Evolutionary conservation across 2,888 invertebrate species (phyloP).

Genomic region (Mycalesis mineus): DNA sequence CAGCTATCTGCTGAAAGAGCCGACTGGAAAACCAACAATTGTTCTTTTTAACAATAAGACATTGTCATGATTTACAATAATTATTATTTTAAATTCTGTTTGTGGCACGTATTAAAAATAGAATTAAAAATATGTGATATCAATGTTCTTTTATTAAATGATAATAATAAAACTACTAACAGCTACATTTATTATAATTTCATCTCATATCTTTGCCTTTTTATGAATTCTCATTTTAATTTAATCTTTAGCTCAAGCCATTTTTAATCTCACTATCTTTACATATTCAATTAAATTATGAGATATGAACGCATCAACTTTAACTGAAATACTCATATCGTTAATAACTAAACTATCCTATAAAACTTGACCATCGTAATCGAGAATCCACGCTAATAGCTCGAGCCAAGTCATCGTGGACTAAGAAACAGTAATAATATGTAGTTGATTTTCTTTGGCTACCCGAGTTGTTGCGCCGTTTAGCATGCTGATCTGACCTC

Average conservation of each 20-base stretch:
- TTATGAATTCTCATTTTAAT: too few relatives aligned
- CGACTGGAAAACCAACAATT: too few relatives aligned
- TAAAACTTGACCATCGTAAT: background rate
- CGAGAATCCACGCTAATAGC: constrained; percentile 32
- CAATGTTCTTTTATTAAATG: too few relatives aligned
- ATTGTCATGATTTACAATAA: too few relatives aligned
- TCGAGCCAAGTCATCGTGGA: constrained; percentile 36
- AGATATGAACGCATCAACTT: background rate
- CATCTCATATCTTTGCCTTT: too few relatives aligned
- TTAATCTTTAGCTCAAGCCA: too few relatives aligned
- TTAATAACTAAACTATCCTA: background rate
- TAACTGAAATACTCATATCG: background rate
- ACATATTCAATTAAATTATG: background rate
- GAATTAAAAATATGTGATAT: too few relatives aligned
- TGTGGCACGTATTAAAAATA: background rate
- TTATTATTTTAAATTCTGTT: too few relatives aligned
- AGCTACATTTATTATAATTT: too few relatives aligned
- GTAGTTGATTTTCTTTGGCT: constrained; percentile 21
- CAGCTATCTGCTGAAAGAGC: too few relatives aligned
- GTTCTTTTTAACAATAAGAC: too few relatives aligned
- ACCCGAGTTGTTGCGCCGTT: constrained; percentile 51
- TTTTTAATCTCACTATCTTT: background rate
- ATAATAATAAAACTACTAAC: too few relatives aligned
- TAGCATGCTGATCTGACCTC: constrained; percentile 64
- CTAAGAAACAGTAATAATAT: constrained; percentile 21